A percentile compares a stretch with the other conserved stretches of the same genome.
These are phyloP conservation scores for Eupithecia pulchellata DNA, from an alignment of 2,888 invertebrate species.

Conservation along the genomic window DNA sequence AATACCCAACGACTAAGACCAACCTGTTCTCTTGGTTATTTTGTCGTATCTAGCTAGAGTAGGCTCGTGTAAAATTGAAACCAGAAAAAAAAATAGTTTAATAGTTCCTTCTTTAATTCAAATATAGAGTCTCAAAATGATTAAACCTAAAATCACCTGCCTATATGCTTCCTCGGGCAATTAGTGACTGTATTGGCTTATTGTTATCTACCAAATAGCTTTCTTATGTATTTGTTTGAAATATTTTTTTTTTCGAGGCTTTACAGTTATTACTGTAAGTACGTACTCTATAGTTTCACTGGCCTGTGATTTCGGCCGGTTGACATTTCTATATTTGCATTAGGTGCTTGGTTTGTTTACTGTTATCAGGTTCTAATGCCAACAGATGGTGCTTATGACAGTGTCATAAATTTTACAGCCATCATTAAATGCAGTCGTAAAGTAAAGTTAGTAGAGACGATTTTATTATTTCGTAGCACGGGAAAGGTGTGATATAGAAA, in stretches of 20 bases:
- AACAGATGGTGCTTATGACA: conserved; percentile 21
- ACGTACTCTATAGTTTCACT: neutral
- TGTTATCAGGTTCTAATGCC: conserved; percentile 27
- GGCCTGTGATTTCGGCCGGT: neutral
- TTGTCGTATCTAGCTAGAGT: neutral
- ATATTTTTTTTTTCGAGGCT: neutral
- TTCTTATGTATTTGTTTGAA: neutral
- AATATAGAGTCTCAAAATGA: neutral
- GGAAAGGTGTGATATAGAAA: neutral
- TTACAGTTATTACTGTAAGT: too few relatives aligned
- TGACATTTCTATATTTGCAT: neutral
- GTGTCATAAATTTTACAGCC: conserved; percentile 28
- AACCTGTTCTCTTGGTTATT: neutral
- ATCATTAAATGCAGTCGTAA: conserved; percentile 29
- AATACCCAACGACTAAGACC: neutral
- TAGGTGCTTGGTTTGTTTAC: conserved; percentile 8
- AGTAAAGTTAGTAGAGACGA: conserved; percentile 9
- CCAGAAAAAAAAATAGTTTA: too few relatives aligned
- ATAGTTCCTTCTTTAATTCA: neutral
- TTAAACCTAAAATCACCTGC: neutral
- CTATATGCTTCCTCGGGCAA: neutral
- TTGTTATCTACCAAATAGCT: neutral
- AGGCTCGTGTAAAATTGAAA: neutral
- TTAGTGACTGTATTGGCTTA: neutral
- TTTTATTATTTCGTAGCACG: conserved; percentile 10